A percentile compares a stretch with the other conserved stretches of the same genome.
Evolutionary conservation across 2,888 invertebrate genomes (phyloP).

Genomic region (Ctenicera cuprea): DNA sequence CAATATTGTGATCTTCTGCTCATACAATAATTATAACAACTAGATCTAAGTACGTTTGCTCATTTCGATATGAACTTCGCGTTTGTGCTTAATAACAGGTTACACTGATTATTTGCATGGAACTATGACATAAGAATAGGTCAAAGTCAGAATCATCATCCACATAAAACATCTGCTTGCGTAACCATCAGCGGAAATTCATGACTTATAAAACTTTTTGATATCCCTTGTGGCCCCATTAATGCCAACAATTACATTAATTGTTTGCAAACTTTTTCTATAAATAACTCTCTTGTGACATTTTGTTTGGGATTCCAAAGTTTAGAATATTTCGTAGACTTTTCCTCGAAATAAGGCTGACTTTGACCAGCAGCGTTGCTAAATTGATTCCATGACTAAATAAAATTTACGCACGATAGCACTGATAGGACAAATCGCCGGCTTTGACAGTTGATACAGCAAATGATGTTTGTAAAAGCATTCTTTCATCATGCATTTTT

Average conservation of each 20-base stretch:
- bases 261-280: constrained; percentile 1
- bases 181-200: background rate
- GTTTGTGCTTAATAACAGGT: constrained; percentile 4
- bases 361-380: constrained; percentile 1
- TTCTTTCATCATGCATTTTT: constrained; percentile 21
- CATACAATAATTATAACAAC: constrained; percentile 37
- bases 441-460: background rate
- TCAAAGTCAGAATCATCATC: constrained; percentile 6
- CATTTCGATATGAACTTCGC: constrained; percentile 13
- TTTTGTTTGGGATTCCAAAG: constrained; percentile 6
- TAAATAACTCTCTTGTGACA: background rate
- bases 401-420: constrained; percentile 7
- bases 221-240: constrained; percentile 10
- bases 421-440: background rate
- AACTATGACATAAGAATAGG: background rate
- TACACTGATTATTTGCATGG: background rate
- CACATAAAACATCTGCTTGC: background rate
- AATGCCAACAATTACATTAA: background rate
- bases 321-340: background rate
- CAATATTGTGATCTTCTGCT: constrained; percentile 80
- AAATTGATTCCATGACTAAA: constrained; percentile 11
- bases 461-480: constrained; percentile 9
- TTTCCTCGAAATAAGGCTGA: constrained; percentile 6
- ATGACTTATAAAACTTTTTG: background rate
- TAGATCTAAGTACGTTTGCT: constrained; percentile 34